Evolutionary conservation across 2,888 invertebrate genomes (phyloP).

Genomic region (Spatulosminthurus flaviceps): DNA sequence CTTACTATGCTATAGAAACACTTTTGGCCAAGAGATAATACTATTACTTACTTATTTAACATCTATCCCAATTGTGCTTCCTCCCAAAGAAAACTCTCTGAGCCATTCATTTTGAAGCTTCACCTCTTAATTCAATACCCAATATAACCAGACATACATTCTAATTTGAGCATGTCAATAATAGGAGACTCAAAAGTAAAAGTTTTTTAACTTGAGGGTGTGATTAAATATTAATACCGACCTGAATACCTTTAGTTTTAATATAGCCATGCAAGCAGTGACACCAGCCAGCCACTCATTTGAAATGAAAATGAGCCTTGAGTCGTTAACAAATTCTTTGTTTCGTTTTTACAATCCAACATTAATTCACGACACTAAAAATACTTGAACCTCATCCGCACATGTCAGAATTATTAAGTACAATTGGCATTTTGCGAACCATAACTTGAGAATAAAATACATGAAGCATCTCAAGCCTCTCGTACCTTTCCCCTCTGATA

Average conservation of each 20-base stretch:
- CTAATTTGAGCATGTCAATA: too few relatives aligned
- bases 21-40: too few relatives aligned
- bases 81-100: too few relatives aligned
- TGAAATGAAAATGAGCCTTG: neutral
- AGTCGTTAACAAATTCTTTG: neutral
- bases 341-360: neutral
- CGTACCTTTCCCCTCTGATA: constrained; percentile 6
- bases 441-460: neutral
- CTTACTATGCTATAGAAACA: neutral
- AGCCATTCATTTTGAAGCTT: too few relatives aligned
- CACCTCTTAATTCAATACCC: too few relatives aligned
- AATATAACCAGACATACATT: too few relatives aligned
- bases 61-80: too few relatives aligned
- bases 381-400: neutral
- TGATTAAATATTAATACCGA: constrained; percentile 5
- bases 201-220: neutral
- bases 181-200: neutral
- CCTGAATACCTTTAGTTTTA: neutral
- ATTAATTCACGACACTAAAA: neutral
- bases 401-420: neutral
- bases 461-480: neutral
- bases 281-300: neutral
- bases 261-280: neutral
- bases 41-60: too few relatives aligned
- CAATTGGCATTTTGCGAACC: neutral